Conservation (phyloP, 2,888 invertebrate species). For the Saturnia pavonia region DNA sequence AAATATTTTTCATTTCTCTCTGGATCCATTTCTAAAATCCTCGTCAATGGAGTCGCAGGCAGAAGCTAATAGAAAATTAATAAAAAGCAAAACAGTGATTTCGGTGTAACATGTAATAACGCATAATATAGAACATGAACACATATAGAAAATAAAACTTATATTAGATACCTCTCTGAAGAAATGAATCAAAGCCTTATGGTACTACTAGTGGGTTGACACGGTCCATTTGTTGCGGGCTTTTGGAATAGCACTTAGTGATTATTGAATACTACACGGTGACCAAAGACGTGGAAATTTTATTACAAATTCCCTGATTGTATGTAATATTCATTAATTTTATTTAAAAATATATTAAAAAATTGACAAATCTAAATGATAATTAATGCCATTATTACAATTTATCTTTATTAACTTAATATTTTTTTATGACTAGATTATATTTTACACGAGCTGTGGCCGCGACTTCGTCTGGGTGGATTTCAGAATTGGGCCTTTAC, state of each 20-base stretch:
- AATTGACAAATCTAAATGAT: too few relatives aligned
- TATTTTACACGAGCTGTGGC: too few relatives aligned
- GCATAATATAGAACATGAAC: neutral
- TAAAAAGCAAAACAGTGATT: too few relatives aligned
- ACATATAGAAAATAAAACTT: neutral
- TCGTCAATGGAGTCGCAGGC: too few relatives aligned
- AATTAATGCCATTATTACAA: too few relatives aligned
- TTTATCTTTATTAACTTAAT: too few relatives aligned
- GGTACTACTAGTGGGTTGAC: slow-evolving; percentile 7
- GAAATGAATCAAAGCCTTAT: slow-evolving; percentile 13
- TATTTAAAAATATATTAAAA: neutral
- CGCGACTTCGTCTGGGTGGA: too few relatives aligned
- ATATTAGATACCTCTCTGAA: slow-evolving; percentile 1
- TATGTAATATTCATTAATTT: neutral
- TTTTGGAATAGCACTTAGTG: slow-evolving; percentile 15
- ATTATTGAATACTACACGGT: slow-evolving; percentile 15
- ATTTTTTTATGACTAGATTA: too few relatives aligned
- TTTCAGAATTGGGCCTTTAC: too few relatives aligned
- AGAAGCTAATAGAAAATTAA: too few relatives aligned
- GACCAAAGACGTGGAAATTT: neutral
- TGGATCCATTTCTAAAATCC: too few relatives aligned
- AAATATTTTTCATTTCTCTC: too few relatives aligned
- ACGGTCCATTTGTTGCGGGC: slow-evolving; percentile 18
- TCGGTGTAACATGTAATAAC: neutral
- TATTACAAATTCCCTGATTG: neutral